Percentiles rank a stretch among this genome's conserved stretches.
Evolutionary conservation across 2,113 vertebrate species (phyloP).

Genomic region (Oncorhynchus clarkii): DNA sequence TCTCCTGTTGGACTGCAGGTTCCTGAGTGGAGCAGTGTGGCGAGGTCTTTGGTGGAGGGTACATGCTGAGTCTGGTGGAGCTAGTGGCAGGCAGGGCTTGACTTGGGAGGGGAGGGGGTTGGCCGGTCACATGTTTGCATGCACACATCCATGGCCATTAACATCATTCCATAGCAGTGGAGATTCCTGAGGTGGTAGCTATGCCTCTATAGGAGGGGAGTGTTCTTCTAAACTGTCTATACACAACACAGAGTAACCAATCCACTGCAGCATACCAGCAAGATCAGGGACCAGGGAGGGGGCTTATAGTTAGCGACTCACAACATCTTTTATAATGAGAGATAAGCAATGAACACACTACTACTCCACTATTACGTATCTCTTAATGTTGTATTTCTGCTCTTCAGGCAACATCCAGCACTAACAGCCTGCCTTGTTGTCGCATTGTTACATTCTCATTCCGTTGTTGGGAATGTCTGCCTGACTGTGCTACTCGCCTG

Average conservation of each 20-base stretch:
- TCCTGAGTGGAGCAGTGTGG: constrained; percentile 91
- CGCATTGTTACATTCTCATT: constrained; percentile 25
- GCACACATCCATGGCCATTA: constrained; percentile 80
- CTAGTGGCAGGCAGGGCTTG: constrained; percentile 66
- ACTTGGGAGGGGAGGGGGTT: constrained; percentile 58
- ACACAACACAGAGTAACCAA: too few species aligned
- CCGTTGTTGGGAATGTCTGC: constrained; percentile 53
- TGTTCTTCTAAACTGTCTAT: neutral
- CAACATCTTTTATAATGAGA: too few species aligned
- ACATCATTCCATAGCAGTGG: constrained; percentile 74
- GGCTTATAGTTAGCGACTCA: too few species aligned
- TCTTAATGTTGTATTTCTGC: neutral
- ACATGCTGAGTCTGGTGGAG: constrained; percentile 75
- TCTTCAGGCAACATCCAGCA: constrained; percentile 19
- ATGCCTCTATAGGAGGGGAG: constrained; percentile 32
- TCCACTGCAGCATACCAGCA: too few species aligned
- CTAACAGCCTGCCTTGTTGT: constrained; percentile 32
- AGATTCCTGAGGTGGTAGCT: constrained; percentile 27
- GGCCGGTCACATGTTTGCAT: constrained; percentile 91
- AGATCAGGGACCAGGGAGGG: too few species aligned
- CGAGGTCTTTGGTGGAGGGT: constrained; percentile 80
- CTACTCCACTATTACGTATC: too few species aligned
- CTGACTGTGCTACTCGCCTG: constrained; percentile 78
- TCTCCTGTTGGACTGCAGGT: constrained; percentile 96
- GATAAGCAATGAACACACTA: too few species aligned